A percentile compares a stretch with the other conserved stretches of the same genome.
These are phyloP conservation scores for Otus scops DNA, from an alignment of 2,797 vertebrate species.

Conservation along the genomic window DNA sequence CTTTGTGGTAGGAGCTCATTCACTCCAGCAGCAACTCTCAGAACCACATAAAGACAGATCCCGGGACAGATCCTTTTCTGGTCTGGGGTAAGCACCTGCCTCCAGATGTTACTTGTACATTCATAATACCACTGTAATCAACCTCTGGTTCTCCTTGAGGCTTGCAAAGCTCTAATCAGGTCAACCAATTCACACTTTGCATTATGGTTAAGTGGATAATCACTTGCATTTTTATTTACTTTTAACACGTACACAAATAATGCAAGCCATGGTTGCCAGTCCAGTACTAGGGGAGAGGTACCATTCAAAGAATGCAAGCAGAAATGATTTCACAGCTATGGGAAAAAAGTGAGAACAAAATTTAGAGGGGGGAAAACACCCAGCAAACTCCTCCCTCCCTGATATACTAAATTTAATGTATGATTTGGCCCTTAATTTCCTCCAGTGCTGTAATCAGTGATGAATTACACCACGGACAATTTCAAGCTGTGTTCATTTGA, in stretches of 20 bases:
- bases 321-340: background rate
- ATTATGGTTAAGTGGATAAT: constrained; percentile 31
- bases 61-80: background rate
- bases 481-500: background rate
- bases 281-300: background rate
- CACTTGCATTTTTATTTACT: background rate
- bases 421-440: background rate
- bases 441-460: background rate
- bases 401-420: background rate
- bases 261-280: background rate
- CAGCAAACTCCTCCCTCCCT: background rate
- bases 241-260: background rate
- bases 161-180: constrained; percentile 20
- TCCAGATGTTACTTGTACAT: background rate
- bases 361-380: background rate
- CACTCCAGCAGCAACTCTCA: background rate
- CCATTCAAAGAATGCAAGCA: background rate
- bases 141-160: background rate
- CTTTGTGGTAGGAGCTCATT: background rate
- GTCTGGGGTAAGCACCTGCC: background rate
- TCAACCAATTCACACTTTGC: background rate
- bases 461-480: background rate
- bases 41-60: background rate
- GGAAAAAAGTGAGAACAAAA: background rate
- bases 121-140: background rate